These are phyloP conservation scores for Dysmachus trigonus DNA, from an alignment of 2,888 invertebrate genomes.

Conservation along the genomic window DNA sequence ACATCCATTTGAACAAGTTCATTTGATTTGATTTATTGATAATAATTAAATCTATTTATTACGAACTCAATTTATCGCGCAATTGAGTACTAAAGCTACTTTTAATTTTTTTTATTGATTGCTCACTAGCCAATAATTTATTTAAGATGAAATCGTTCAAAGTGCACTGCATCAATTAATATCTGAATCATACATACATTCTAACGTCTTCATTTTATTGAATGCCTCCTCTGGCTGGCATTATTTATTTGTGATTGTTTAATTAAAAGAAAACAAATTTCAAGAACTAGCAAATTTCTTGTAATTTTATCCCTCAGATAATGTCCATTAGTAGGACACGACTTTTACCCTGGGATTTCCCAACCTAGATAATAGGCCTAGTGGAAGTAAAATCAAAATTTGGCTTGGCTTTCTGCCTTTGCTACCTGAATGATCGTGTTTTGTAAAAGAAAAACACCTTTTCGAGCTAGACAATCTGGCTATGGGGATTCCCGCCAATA, in stretches of 20 bases:
- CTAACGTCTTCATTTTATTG: background rate
- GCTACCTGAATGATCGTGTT: background rate
- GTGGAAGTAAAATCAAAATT: background rate
- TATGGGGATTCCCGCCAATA: background rate
- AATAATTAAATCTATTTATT: background rate
- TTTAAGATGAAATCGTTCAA: background rate
- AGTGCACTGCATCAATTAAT: background rate
- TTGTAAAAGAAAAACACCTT: background rate
- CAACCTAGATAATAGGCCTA: background rate
- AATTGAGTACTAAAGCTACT: background rate
- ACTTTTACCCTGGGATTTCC: background rate
- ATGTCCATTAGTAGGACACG: background rate
- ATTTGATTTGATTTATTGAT: background rate
- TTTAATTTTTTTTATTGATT: background rate
- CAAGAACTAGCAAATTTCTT: background rate
- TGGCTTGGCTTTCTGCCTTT: background rate
- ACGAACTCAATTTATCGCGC: background rate
- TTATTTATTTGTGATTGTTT: background rate
- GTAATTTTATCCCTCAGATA: background rate
- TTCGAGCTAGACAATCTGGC: background rate
- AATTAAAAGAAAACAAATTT: background rate
- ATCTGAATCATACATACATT: background rate
- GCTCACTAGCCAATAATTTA: background rate
- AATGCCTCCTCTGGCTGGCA: no score
- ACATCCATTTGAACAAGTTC: background rate